Conservation (phyloP, 1,140 invertebrate genomes). For the Leptopilina boulardi region DNA sequence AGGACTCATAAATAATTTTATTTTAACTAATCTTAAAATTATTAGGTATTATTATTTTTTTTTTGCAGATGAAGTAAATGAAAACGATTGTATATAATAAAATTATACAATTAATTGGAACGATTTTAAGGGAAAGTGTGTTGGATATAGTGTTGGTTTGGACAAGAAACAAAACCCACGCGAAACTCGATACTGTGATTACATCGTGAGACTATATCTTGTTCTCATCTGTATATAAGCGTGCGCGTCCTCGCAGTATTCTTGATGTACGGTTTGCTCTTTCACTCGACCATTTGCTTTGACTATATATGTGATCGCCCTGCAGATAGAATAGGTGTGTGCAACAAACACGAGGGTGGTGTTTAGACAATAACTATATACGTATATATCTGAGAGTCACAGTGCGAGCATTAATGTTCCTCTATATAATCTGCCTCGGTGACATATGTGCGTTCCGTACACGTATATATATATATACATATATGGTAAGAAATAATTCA, state of each 20-base stretch:
- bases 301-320: background rate
- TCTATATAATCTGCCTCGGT: slow-evolving; percentile 38
- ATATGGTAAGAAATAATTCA: too few species aligned
- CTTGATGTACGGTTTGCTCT: slow-evolving; percentile 13
- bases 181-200: slow-evolving; percentile 34
- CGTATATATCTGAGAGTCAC: slow-evolving; percentile 13
- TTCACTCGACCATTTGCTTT: slow-evolving; percentile 20
- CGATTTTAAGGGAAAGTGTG: background rate
- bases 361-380: slow-evolving; percentile 45
- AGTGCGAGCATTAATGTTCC: slow-evolving; percentile 33
- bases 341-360: slow-evolving; percentile 46
- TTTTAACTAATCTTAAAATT: too few species aligned
- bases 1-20: too few species aligned
- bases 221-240: slow-evolving; percentile 20
- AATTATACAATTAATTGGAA: too few species aligned
- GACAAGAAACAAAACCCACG: background rate
- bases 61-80: too few species aligned
- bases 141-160: too few species aligned
- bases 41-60: too few species aligned
- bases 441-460: slow-evolving; percentile 44
- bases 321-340: background rate
- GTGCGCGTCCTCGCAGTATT: slow-evolving; percentile 17
- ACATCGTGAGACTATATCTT: slow-evolving; percentile 18
- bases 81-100: too few species aligned
- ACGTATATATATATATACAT: slow-evolving; percentile 8